Percentiles rank a stretch among this genome's conserved stretches.
phyloP scores from a whole-genome alignment of 2,888 invertebrate species.

The Willowsia nigromaculata region DNA sequence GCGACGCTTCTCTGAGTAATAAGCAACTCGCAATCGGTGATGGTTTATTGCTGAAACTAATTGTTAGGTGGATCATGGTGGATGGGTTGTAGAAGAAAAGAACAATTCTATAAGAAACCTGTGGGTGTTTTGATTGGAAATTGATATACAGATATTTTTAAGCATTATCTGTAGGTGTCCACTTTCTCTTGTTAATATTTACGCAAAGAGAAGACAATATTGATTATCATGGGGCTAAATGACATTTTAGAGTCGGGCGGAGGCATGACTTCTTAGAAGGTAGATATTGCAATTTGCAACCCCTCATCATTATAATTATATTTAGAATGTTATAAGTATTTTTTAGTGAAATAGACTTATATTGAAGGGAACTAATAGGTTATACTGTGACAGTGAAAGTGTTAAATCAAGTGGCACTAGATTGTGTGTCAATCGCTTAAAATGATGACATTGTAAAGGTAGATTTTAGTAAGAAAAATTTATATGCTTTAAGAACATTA shows the following conservation, averaged over 20 bases:
- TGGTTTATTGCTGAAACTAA: background rate
- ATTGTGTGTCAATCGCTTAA: background rate
- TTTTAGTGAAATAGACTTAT: background rate
- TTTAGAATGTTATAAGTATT: too few relatives aligned
- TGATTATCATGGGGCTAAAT: too few relatives aligned
- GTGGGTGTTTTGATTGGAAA: background rate
- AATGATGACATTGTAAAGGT: background rate
- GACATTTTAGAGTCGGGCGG: too few relatives aligned
- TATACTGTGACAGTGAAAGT: constrained; percentile 19
- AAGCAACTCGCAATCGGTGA: background rate
- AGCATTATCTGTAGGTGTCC: background rate
- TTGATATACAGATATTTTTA: background rate
- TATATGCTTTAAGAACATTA: background rate
- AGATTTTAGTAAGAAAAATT: too few relatives aligned
- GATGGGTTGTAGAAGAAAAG: background rate
- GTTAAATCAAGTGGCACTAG: background rate
- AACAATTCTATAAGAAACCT: background rate
- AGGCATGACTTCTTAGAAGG: too few relatives aligned
- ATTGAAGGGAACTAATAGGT: background rate
- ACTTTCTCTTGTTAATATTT: background rate
- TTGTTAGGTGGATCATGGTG: background rate
- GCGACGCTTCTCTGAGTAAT: background rate
- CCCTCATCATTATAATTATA: too few relatives aligned
- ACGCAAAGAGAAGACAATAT: too few relatives aligned
- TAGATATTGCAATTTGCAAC: too few relatives aligned